Evolutionary conservation across 37 sponge, comb jelly and placozoan species (phyloP).

Genomic region (Petrosia ficiformis): DNA sequence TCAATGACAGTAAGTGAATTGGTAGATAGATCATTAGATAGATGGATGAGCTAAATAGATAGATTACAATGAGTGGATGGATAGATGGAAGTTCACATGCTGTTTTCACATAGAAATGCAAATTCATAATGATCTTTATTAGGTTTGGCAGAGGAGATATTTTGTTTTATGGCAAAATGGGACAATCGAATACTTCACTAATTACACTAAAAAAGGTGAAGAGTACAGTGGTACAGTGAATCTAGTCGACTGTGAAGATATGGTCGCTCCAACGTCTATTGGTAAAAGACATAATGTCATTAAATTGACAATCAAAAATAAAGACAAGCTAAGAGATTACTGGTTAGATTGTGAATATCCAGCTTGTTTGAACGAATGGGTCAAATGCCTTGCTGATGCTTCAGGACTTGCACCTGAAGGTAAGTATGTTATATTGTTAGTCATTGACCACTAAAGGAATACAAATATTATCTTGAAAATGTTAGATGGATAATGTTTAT

Average conservation of each 20-base stretch:
- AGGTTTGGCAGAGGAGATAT: constrained; percentile 47
- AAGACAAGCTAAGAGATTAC: constrained; percentile 39
- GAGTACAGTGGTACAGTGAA: constrained; percentile 62
- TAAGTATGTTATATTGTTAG: background rate
- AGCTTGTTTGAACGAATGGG: constrained; percentile 39
- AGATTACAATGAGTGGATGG: no score
- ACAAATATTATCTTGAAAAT: no score
- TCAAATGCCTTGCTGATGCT: constrained; percentile 24
- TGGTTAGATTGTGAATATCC: constrained; percentile 45
- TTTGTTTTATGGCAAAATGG: constrained; percentile 53
- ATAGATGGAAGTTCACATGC: no score
- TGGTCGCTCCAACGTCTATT: constrained; percentile 35
- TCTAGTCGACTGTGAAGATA: constrained; percentile 57
- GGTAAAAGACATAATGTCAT: constrained; percentile 19
- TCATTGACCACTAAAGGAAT: no score
- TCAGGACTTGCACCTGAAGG: constrained; percentile 48
- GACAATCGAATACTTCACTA: constrained; percentile 59
- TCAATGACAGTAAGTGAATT: constrained; percentile 13
- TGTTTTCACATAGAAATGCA: no score
- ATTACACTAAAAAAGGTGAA: constrained; percentile 28
- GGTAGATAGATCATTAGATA: no score
- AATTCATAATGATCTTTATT: background rate
- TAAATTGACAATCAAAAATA: constrained; percentile 25
- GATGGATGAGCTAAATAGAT: no score
- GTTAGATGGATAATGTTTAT: no score